These are phyloP conservation scores for Hystrix brachyura DNA, from an alignment of 2,113 vertebrate genomes.

Conservation along the genomic window DNA sequence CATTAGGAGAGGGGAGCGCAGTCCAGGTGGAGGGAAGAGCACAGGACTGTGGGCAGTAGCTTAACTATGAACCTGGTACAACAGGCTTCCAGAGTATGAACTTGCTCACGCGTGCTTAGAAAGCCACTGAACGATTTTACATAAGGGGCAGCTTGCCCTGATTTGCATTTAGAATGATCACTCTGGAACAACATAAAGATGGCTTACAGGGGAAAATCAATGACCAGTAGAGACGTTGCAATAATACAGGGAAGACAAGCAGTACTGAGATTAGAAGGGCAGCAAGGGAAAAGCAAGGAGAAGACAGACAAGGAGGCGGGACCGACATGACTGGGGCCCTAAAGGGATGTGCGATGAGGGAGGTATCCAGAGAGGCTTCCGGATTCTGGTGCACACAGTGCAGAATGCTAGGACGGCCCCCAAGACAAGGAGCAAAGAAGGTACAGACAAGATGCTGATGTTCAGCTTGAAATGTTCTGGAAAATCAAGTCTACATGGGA, in stretches of 20 bases:
- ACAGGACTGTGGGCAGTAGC: accelerated
- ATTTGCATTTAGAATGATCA: neutral
- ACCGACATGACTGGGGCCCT: neutral
- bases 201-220: neutral
- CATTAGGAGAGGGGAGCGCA: neutral
- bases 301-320: neutral
- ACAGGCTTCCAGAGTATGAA: neutral
- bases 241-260: accelerated
- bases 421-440: neutral
- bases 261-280: neutral
- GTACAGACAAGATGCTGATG: neutral
- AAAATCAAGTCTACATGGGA: accelerated
- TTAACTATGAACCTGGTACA: no score
- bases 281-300: neutral
- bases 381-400: neutral
- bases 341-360: neutral
- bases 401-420: neutral
- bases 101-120: neutral
- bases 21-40: neutral
- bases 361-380: neutral
- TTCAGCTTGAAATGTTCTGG: neutral
- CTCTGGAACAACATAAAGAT: neutral
- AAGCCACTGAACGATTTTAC: neutral
- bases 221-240: neutral
- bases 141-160: neutral